Percentiles rank a stretch among this genome's conserved stretches.
These are phyloP conservation scores for Nudaria mundana DNA, from an alignment of 2,888 invertebrate genomes.

Conservation along the genomic window DNA sequence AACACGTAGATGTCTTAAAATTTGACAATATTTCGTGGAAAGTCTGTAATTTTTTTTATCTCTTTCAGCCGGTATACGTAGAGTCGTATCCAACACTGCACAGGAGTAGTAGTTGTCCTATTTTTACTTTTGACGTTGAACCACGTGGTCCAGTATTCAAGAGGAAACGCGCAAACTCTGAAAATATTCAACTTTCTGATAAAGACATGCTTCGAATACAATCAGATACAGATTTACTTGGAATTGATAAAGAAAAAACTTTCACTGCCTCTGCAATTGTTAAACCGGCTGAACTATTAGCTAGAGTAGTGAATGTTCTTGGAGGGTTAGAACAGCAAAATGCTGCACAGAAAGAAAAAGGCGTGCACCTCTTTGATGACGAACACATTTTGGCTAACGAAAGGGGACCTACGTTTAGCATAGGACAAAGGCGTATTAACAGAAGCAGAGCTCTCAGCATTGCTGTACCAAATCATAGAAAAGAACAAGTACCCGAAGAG, in stretches of 20 bases:
- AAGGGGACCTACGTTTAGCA: conserved; percentile 78
- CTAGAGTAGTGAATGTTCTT: conserved; percentile 88
- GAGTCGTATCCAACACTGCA: conserved; percentile 73
- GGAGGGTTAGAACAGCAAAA: conserved; percentile 81
- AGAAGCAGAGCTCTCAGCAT: conserved; percentile 84
- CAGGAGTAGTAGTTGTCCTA: conserved; percentile 86
- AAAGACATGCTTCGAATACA: conserved; percentile 83
- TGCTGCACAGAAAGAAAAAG: conserved; percentile 71
- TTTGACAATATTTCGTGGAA: no score
- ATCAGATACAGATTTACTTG: conserved; percentile 89
- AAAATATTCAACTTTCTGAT: conserved; percentile 77
- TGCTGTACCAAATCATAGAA: conserved; percentile 71
- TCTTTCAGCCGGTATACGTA: conserved; percentile 88
- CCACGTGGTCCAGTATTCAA: conserved; percentile 69
- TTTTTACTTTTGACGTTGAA: conserved; percentile 84
- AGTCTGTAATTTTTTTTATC: conserved; percentile 11
- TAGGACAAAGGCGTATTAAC: conserved; percentile 69
- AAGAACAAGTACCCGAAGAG: conserved; percentile 62
- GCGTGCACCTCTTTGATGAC: conserved; percentile 87
- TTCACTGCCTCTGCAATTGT: conserved; percentile 86
- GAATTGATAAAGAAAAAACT: conserved; percentile 89
- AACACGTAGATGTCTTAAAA: no score
- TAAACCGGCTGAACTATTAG: conserved; percentile 88
- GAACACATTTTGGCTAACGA: conserved; percentile 88
- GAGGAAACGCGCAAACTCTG: conserved; percentile 84